These are phyloP conservation scores for Melanophora roralis DNA, from an alignment of 2,888 invertebrate genomes.

Conservation along the genomic window DNA sequence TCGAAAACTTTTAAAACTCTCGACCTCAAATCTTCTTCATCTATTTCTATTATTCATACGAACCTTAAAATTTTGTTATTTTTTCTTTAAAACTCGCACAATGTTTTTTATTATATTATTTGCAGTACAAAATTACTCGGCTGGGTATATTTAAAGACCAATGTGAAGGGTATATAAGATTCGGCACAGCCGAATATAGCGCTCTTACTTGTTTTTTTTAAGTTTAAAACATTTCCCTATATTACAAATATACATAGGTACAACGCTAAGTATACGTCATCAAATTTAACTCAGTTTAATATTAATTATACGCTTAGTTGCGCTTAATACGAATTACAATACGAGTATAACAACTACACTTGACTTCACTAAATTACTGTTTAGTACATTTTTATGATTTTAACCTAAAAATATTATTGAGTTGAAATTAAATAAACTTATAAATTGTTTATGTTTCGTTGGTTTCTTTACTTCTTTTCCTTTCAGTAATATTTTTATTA, in stretches of 20 bases:
- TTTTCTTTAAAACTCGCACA: no score
- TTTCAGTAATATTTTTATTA: conserved; percentile 24
- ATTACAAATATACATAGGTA: neutral
- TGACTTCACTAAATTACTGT: neutral
- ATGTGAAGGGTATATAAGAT: no score
- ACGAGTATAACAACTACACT: conserved; percentile 23
- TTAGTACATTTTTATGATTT: conserved; percentile 29
- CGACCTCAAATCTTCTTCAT: no score
- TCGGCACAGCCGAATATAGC: no score
- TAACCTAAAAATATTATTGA: conserved; percentile 40
- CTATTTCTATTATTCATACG: no score
- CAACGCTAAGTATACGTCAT: neutral
- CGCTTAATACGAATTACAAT: conserved; percentile 3
- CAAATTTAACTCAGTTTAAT: neutral
- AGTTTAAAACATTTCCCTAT: no score
- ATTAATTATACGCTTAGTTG: conserved; percentile 45
- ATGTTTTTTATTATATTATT: no score
- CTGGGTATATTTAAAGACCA: no score
- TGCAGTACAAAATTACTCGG: no score
- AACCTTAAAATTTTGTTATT: no score
- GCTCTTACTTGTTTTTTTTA: no score
- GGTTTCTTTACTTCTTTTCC: neutral
- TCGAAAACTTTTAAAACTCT: no score
- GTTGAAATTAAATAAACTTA: conserved; percentile 26
- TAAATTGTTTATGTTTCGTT: conserved; percentile 29